phyloP scores from a whole-genome alignment of 2,113 vertebrate genomes.

The Perca fluviatilis region DNA sequence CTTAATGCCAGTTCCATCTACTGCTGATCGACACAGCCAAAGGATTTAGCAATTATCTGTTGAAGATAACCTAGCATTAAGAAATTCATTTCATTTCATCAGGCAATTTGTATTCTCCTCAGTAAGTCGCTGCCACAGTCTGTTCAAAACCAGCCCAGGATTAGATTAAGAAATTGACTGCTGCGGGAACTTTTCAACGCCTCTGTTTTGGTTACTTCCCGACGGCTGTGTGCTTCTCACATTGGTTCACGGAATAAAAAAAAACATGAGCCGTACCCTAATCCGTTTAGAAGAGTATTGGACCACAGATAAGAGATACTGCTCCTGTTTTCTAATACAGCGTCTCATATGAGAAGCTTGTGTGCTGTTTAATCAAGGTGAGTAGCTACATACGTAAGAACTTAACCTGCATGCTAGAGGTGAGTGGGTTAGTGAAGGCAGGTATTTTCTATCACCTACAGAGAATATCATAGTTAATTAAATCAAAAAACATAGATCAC shows the following conservation, averaged over 20 bases:
- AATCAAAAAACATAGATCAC: background rate
- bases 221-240: background rate
- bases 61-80: slow-evolving; percentile 56
- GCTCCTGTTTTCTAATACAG: background rate
- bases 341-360: background rate
- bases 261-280: slow-evolving; percentile 13
- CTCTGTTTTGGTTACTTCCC: slow-evolving; percentile 27
- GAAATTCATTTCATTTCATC: slow-evolving; percentile 57
- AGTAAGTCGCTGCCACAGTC: slow-evolving; percentile 31
- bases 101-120: slow-evolving; percentile 53
- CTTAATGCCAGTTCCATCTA: slow-evolving; percentile 35
- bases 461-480: background rate
- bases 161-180: slow-evolving; percentile 44
- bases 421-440: background rate
- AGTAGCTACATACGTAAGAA: background rate
- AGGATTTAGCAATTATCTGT: slow-evolving; percentile 66
- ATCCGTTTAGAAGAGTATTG: slow-evolving; percentile 28
- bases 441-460: background rate
- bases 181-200: slow-evolving; percentile 30
- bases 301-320: background rate
- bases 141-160: slow-evolving; percentile 30
- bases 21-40: slow-evolving; percentile 43
- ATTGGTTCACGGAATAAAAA: slow-evolving; percentile 7
- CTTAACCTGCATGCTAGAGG: background rate
- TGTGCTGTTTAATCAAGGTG: slow-evolving; percentile 7